phyloP scores from a whole-genome alignment of 2,888 invertebrate species.

The Sarcophaga subvicina region DNA sequence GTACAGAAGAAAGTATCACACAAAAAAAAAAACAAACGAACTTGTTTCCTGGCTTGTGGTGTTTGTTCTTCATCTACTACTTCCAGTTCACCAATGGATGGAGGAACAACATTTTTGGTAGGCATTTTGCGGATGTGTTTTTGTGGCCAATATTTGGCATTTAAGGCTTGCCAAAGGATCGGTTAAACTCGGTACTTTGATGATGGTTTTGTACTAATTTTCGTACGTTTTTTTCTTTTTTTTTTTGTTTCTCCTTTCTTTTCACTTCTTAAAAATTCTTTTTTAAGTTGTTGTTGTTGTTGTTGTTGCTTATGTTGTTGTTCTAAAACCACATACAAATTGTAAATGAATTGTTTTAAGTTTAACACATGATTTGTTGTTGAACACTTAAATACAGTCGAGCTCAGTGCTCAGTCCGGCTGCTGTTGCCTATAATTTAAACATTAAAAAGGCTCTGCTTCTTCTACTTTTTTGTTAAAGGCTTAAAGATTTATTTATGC shows the following conservation, averaged over 20 bases:
- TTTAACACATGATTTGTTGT: constrained; percentile 68
- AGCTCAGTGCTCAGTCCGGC: not conserved
- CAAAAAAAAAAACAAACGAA: not conserved
- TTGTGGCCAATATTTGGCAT: constrained; percentile 81
- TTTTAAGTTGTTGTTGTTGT: not conserved
- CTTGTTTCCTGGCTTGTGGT: constrained; percentile 41
- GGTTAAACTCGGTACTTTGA: constrained; percentile 50
- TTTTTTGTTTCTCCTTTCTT: constrained; percentile 3
- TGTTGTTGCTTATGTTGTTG: constrained; percentile 8
- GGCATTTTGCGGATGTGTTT: constrained; percentile 80
- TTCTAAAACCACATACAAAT: constrained; percentile 63
- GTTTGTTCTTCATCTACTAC: not conserved
- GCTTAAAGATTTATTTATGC: not conserved
- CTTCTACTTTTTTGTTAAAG: not conserved
- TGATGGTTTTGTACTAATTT: constrained; percentile 32
- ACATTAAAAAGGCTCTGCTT: not conserved
- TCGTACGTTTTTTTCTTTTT: constrained; percentile 13
- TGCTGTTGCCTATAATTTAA: constrained; percentile 52
- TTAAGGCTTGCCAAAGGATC: constrained; percentile 68
- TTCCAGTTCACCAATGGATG: constrained; percentile 6
- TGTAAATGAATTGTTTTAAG: constrained; percentile 69
- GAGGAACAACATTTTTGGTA: constrained; percentile 46
- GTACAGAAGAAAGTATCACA: constrained; percentile 25
- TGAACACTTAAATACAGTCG: constrained; percentile 46
- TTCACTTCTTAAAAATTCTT: not conserved